Base-by-base conservation (phyloP, 2,113 vertebrate species). In the Caranx melampygus region DNA sequence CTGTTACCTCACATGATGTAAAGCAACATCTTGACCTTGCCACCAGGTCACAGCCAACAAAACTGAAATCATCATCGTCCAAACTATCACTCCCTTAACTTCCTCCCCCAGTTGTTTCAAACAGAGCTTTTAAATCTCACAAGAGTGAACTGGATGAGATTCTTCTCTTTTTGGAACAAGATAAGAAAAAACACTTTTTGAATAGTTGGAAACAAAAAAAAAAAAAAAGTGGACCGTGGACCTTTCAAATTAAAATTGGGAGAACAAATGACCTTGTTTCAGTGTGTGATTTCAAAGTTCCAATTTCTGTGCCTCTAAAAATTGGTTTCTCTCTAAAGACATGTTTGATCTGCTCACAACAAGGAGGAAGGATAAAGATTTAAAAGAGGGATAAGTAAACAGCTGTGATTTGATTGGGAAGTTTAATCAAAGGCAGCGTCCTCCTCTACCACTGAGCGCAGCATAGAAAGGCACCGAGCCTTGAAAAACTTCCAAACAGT, bases 401-500 rank as follows among this genome's bases (percentile, higher is more conserved):
- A 51, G 70, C 61, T 78, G 42, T 72, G 21, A 45, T 63, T 18
- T 69, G 62, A 73, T 69, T 64, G 57, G 35, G 54, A 37, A 20
- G 26, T 10, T n/a, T 58, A 47, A 79, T 79, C 40, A 84, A 68
- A 77, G 6, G 18, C n/a, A 14, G 13, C 1, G 11, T 35, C 72
- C n/a, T 55, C 35, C 3, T 1, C 40, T n/a, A 13, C 70, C 55
- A 42, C 16, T 6, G 51, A 63, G 26, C 26, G 26, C 26, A 26
- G 1, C 26, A 26, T 18, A 77, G 34, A 75, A 66, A 66, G 44
- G 15, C 47, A 72, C 18, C 34, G 18, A 79, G 65, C 51, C 66
- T 85, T 72, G 31, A 62, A 67, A 79, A 42, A 52, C 31, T 59
- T 81, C 80, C 52, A 60, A 59, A 79, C 80, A 74, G 45, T 45